Evolutionary conservation across 1,140 invertebrate genomes (phyloP).

Genomic region (Solenopsis fugax): DNA sequence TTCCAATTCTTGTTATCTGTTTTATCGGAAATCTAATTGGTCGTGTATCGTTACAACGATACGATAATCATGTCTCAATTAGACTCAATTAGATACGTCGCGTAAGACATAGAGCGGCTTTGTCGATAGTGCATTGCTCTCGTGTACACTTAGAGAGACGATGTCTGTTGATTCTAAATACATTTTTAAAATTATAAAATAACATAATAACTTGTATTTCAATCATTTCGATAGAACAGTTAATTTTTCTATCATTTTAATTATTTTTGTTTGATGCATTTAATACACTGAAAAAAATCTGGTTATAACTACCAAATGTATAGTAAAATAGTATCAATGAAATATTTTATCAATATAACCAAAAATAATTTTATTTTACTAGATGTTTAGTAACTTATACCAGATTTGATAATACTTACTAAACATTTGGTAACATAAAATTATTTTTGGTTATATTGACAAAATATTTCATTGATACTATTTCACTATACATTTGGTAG

Average conservation of each 20-base stretch:
- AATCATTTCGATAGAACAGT: not conserved
- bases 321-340: no score
- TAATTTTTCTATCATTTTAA: not conserved
- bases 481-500: no score
- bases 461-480: no score
- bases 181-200: not conserved
- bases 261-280: not conserved
- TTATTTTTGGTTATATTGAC: no score
- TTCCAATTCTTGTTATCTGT: not conserved
- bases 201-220: not conserved
- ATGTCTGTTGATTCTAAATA: not conserved
- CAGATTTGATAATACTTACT: no score
- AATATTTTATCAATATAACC: no score
- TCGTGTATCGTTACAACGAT: not conserved
- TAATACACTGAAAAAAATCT: no score
- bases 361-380: no score
- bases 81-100: not conserved
- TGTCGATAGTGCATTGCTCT: not conserved
- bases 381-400: no score
- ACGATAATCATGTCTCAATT: not conserved
- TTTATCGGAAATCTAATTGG: not conserved
- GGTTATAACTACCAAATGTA: no score
- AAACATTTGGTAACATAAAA: no score
- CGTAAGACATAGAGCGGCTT: not conserved
- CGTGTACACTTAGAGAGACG: not conserved